Percentiles rank a stretch among this genome's conserved stretches.
These are phyloP conservation scores for Greenwoodochromis staneri DNA, from an alignment of 2,113 vertebrate species.

Conservation along the genomic window DNA sequence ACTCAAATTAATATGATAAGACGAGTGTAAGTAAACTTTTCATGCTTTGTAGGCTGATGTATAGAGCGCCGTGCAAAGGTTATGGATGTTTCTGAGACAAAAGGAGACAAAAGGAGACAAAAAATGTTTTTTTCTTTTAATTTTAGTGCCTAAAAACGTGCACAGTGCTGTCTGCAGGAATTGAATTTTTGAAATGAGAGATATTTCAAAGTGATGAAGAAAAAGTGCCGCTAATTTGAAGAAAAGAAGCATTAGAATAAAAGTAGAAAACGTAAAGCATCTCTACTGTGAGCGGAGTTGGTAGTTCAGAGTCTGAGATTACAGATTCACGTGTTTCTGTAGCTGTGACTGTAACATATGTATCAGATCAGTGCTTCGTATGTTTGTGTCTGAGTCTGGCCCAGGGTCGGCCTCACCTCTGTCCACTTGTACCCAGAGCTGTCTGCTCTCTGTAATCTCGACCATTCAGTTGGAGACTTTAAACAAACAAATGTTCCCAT, in stretches of 20 bases:
- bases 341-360: accelerated
- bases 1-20: neutral
- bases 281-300: neutral
- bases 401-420: neutral
- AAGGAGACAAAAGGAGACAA: neutral
- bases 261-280: neutral
- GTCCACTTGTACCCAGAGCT: neutral
- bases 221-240: neutral
- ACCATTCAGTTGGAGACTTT: neutral
- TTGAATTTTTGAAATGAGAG: neutral
- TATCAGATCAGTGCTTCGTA: neutral
- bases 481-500: neutral
- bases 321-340: accelerated
- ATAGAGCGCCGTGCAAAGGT: neutral
- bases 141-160: accelerated
- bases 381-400: neutral
- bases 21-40: neutral
- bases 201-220: neutral
- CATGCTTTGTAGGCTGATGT: accelerated
- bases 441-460: neutral
- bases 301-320: neutral
- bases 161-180: neutral
- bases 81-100: neutral
- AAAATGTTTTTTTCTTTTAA: neutral
- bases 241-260: neutral